Percentiles rank a stretch among this genome's conserved stretches.
phyloP scores from a whole-genome alignment of 2,113 vertebrate genomes.

The Nesogale talazaci region DNA sequence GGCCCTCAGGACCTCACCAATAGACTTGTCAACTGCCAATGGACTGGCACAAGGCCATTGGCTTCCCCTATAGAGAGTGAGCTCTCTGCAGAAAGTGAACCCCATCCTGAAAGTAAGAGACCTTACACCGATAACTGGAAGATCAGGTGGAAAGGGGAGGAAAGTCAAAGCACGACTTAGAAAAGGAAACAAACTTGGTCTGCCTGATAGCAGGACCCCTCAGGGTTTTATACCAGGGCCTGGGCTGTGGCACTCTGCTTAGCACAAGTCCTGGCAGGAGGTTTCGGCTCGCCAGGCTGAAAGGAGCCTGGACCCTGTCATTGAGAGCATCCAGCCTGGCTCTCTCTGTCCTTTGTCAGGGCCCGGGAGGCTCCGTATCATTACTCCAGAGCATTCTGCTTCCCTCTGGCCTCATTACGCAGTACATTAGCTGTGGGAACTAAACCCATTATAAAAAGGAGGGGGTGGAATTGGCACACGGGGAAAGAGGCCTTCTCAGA shows the following conservation, averaged over 20 bases:
- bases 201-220: not conserved
- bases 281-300: conserved; percentile 68
- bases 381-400: conserved; percentile 79
- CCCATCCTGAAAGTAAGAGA: not conserved
- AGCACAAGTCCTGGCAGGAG: conserved; percentile 62
- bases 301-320: conserved; percentile 75
- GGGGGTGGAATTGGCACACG: conserved; percentile 83
- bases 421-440: conserved; percentile 87
- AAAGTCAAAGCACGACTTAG: not conserved
- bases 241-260: not conserved
- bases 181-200: conserved; percentile 4
- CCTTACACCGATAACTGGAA: not conserved
- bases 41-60: not conserved
- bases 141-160: not conserved
- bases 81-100: not conserved
- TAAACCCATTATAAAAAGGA: conserved; percentile 84
- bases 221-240: conserved; percentile 11
- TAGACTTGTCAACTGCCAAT: not conserved
- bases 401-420: conserved; percentile 86
- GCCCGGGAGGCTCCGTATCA: conserved; percentile 84
- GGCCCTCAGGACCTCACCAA: too few species aligned
- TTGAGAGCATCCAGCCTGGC: conserved; percentile 78
- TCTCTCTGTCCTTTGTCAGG: conserved; percentile 86
- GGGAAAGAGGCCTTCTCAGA: conserved; percentile 84
- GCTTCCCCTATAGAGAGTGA: not conserved